A percentile compares a stretch with the other conserved stretches of the same genome.
phyloP scores from a whole-genome alignment of 2,113 vertebrate species.

The Lycaon pictus region DNA sequence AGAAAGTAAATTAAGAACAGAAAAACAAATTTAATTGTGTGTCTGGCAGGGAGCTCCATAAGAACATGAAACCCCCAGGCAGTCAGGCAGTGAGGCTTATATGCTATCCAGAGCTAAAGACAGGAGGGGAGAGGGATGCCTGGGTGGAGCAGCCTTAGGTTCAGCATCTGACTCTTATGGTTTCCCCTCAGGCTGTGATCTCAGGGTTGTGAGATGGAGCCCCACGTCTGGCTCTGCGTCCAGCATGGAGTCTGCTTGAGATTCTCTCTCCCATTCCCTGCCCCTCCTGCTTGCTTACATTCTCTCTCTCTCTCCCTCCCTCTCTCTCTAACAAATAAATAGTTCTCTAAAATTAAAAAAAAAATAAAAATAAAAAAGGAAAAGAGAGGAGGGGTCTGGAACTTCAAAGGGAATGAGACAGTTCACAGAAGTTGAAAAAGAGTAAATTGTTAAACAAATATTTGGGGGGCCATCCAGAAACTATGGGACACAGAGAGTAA shows the following conservation, averaged over 20 bases:
- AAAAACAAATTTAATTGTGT: neutral
- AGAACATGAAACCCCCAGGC: neutral
- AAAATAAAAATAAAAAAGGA: neutral
- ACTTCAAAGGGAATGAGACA: neutral
- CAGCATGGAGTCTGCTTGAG: neutral
- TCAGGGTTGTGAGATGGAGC: neutral
- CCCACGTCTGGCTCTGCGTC: neutral
- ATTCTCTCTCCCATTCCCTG: neutral
- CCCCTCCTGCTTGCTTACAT: neutral
- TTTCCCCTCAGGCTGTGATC: neutral
- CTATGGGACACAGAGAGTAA: neutral
- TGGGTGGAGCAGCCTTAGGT: neutral
- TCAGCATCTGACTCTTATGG: neutral
- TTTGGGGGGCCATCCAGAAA: neutral
- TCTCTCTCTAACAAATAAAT: neutral
- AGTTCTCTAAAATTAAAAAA: neutral
- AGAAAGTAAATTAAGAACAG: neutral
- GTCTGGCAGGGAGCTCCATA: neutral
- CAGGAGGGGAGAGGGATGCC: neutral
- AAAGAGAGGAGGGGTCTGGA: neutral
- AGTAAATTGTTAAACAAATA: neutral
- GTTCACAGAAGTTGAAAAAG: neutral
- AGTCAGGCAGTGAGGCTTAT: neutral
- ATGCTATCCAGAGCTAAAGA: neutral
- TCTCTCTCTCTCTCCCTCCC: neutral